Evolutionary conservation across 2,888 invertebrate genomes (phyloP).

Genomic region (Leptura quadrifasciata): DNA sequence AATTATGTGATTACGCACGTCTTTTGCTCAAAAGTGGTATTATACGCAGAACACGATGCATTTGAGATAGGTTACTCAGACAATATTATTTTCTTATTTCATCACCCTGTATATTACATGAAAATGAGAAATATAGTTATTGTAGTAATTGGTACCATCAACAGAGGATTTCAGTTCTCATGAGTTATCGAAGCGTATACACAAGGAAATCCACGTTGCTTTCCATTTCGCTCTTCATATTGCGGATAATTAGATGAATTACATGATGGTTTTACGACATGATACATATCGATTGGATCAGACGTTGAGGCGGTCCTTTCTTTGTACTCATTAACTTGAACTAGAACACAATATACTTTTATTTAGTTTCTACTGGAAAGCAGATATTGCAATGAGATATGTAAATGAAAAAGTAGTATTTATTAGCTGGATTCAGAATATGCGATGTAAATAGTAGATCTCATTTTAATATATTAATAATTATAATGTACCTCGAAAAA

Average conservation of each 20-base stretch:
- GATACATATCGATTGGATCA: conserved; percentile 23
- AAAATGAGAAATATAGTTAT: background rate
- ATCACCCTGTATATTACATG: background rate
- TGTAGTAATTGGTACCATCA: conserved; percentile 23
- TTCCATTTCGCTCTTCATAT: conserved; percentile 28
- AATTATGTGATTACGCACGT: too few species aligned
- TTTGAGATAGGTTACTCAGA: too few species aligned
- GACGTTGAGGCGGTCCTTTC: conserved; percentile 18
- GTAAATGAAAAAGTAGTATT: background rate
- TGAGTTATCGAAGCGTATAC: conserved; percentile 24
- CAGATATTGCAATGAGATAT: conserved; percentile 8
- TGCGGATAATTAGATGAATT: conserved; percentile 2
- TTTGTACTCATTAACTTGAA: conserved; percentile 21
- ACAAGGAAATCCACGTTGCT: conserved; percentile 23
- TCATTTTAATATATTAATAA: too few species aligned
- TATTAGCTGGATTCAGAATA: too few species aligned
- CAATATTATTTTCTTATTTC: too few species aligned
- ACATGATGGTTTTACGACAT: conserved; percentile 17
- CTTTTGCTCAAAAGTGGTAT: too few species aligned
- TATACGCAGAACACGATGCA: too few species aligned
- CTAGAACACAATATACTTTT: background rate
- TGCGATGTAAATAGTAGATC: too few species aligned
- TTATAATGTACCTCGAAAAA: too few species aligned
- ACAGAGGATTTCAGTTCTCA: conserved; percentile 20
- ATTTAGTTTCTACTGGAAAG: conserved; percentile 18